These are phyloP conservation scores for Sialis fuliginosa DNA, from an alignment of 2,888 invertebrate species.

Conservation along the genomic window DNA sequence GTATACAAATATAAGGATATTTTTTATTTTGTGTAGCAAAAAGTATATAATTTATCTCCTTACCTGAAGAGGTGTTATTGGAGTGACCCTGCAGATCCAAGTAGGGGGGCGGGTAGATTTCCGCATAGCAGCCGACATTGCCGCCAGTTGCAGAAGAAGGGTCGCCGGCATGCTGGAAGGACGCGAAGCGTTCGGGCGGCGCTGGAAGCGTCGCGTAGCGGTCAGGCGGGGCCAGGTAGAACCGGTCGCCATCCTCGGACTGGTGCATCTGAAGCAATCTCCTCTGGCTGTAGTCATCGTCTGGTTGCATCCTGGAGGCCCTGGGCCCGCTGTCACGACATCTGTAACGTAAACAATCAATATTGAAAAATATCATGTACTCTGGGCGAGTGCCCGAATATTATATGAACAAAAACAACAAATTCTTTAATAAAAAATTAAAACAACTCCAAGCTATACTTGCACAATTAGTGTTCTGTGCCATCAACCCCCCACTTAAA, in stretches of 20 bases:
- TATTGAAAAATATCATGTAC: no score
- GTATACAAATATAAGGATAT: no score
- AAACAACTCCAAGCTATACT: no score
- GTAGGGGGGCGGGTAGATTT: no score
- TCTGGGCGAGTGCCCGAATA: no score
- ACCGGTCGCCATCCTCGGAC: not conserved
- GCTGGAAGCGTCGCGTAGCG: slow-evolving; percentile 23
- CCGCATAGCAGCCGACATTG: not conserved
- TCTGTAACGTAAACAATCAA: slow-evolving; percentile 24
- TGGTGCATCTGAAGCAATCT: slow-evolving; percentile 6
- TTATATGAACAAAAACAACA: no score
- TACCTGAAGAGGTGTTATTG: not conserved
- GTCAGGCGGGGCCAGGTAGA: slow-evolving; percentile 8
- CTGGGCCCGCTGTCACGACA: slow-evolving; percentile 48
- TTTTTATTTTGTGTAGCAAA: no score
- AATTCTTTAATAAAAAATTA: no score
- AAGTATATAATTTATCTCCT: no score
- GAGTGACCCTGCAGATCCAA: not conserved
- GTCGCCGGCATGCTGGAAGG: slow-evolving; percentile 15
- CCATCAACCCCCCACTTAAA: no score
- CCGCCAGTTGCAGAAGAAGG: slow-evolving; percentile 12
- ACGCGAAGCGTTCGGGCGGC: slow-evolving; percentile 21
- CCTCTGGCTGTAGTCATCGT: slow-evolving; percentile 22
- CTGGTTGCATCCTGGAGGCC: slow-evolving; percentile 42
- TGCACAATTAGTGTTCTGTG: no score